Percentiles rank a stretch among this genome's conserved stretches.
phyloP scores from a whole-genome alignment of 2,113 vertebrate species.

The Girardinichthys multiradiatus region DNA sequence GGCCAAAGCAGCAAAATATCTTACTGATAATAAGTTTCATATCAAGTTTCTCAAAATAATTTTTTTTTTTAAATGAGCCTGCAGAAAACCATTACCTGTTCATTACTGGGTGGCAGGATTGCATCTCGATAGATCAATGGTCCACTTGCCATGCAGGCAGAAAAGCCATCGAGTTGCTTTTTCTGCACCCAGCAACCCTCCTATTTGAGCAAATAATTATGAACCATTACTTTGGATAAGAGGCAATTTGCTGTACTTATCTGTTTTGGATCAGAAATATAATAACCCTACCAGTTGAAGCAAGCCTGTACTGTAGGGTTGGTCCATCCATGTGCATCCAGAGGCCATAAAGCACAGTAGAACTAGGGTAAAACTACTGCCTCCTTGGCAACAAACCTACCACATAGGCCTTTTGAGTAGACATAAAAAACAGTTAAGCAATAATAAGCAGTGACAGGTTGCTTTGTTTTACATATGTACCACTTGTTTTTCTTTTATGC shows the following conservation, averaged over 20 bases:
- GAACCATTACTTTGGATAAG: slow-evolving; percentile 58
- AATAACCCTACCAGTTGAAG: slow-evolving; percentile 43
- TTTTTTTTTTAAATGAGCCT: slow-evolving; percentile 30
- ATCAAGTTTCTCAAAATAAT: slow-evolving; percentile 44
- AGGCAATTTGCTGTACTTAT: slow-evolving; percentile 67
- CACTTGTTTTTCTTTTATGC: not conserved
- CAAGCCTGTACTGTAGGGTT: slow-evolving; percentile 26
- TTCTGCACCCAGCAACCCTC: slow-evolving; percentile 32
- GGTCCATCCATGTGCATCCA: slow-evolving; percentile 19
- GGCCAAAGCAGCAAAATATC: slow-evolving; percentile 23
- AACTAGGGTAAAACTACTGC: slow-evolving; percentile 11
- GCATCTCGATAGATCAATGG: slow-evolving; percentile 56
- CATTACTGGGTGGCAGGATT: slow-evolving; percentile 26
- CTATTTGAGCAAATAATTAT: slow-evolving; percentile 70
- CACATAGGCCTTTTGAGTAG: not conserved
- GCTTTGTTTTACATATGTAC: not conserved
- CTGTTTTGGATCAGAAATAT: slow-evolving; percentile 38
- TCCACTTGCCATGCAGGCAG: slow-evolving; percentile 22
- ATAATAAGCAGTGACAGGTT: not conserved
- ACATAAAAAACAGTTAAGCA: not conserved
- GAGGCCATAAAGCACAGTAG: slow-evolving; percentile 7
- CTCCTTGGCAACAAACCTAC: slow-evolving; percentile 14
- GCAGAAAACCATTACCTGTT: slow-evolving; percentile 29
- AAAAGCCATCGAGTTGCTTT: slow-evolving; percentile 29
- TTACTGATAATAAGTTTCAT: slow-evolving; percentile 34